phyloP scores from a whole-genome alignment of 2,888 invertebrate genomes.

The Boloria euphrosyne region DNA sequence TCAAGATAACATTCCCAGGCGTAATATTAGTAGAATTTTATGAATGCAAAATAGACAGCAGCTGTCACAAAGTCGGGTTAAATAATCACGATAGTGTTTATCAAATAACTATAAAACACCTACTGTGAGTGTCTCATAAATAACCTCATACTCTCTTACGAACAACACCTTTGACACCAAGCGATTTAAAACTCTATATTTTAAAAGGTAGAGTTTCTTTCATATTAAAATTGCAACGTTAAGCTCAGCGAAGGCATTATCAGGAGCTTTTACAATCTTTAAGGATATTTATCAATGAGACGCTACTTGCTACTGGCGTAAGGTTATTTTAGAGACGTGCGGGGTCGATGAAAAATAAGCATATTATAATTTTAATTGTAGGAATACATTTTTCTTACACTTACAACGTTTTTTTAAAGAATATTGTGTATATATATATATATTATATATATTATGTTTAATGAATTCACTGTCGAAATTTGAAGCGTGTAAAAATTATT shows the following conservation, averaged over 20 bases:
- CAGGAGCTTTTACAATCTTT: constrained; percentile 77
- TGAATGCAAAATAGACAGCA: constrained; percentile 68
- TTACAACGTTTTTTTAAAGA: too few relatives aligned
- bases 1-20: constrained; percentile 60
- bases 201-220: constrained; percentile 44
- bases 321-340: constrained; percentile 53
- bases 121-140: constrained; percentile 74
- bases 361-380: neutral
- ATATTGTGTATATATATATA: too few relatives aligned
- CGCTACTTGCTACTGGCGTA: constrained; percentile 80
- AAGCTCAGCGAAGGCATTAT: constrained; percentile 74
- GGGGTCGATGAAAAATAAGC: constrained; percentile 32
- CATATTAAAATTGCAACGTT: constrained; percentile 52
- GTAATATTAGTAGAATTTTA: constrained; percentile 63
- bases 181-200: constrained; percentile 47
- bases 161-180: constrained; percentile 39
- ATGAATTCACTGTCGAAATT: too few relatives aligned
- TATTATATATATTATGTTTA: too few relatives aligned
- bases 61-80: constrained; percentile 71
- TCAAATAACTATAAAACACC: constrained; percentile 80
- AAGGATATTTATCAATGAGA: constrained; percentile 81
- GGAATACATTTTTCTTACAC: too few relatives aligned
- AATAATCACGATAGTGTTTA: constrained; percentile 80
- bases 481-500: too few relatives aligned
- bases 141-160: constrained; percentile 60